Evolutionary conservation across 2,888 invertebrate genomes (phyloP).

Genomic region (Lissonota sp.): DNA sequence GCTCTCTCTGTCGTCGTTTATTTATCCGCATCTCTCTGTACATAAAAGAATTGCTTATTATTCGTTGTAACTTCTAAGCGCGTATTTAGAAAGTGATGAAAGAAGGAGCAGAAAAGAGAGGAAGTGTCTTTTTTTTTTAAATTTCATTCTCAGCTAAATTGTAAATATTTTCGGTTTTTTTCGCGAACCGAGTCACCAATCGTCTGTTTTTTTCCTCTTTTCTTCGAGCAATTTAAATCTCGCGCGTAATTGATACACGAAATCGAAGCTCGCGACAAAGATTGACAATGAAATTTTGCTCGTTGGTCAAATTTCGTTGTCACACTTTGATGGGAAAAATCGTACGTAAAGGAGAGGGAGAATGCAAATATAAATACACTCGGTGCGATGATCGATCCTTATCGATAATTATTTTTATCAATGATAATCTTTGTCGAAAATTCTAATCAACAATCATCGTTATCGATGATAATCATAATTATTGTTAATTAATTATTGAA

Average conservation of each 20-base stretch:
- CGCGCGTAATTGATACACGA: neutral
- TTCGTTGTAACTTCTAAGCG: slow-evolving; percentile 58
- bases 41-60: slow-evolving; percentile 66
- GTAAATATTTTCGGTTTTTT: slow-evolving; percentile 61
- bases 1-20: slow-evolving; percentile 61
- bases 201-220: slow-evolving; percentile 32
- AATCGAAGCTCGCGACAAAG: slow-evolving; percentile 2
- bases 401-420: neutral
- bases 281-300: slow-evolving; percentile 30
- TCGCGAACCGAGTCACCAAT: neutral
- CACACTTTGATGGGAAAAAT: neutral
- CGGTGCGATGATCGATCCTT: neutral
- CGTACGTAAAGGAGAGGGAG: neutral
- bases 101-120: slow-evolving; percentile 10
- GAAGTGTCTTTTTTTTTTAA: slow-evolving; percentile 35
- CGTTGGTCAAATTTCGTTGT: slow-evolving; percentile 16
- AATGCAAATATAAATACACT: neutral
- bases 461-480: neutral
- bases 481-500: neutral
- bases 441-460: neutral
- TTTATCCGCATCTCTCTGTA: slow-evolving; percentile 69
- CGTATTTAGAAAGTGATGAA: slow-evolving; percentile 45
- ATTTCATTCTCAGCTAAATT: slow-evolving; percentile 61
- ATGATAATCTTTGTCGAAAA: slow-evolving; percentile 2
- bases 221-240: slow-evolving; percentile 2